A percentile compares a stretch with the other conserved stretches of the same genome.
Conservation (phyloP, 2,113 vertebrate genomes). For the Balaenoptera acutorostrata region DNA sequence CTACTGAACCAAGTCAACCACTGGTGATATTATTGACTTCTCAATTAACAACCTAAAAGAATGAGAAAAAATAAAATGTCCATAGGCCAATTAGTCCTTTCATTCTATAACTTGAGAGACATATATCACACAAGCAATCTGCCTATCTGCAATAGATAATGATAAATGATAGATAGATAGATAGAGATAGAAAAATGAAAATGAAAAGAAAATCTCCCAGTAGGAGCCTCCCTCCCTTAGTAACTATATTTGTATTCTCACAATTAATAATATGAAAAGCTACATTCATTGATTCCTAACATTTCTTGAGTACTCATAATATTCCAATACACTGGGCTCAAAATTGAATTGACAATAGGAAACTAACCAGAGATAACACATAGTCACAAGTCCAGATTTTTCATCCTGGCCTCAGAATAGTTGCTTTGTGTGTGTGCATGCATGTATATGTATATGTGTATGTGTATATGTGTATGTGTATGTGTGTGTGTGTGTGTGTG, state of each 20-base stretch:
- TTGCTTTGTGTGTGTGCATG: neutral
- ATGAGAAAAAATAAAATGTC: neutral
- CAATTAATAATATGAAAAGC: neutral
- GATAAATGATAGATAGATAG: neutral
- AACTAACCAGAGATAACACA: neutral
- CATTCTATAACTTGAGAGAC: neutral
- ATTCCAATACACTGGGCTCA: neutral
- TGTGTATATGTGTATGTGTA: neutral
- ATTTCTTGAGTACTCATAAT: neutral
- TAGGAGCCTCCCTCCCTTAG: neutral
- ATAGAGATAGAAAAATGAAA: neutral
- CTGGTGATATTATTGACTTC: neutral
- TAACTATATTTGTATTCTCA: neutral
- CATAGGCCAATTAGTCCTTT: neutral
- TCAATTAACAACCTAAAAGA: neutral
- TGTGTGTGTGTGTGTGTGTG: neutral
- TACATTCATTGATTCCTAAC: neutral
- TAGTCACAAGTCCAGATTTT: neutral
- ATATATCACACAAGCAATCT: neutral
- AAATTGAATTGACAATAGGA: neutral
- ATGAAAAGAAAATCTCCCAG: neutral
- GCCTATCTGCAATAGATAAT: neutral
- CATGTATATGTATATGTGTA: neutral
- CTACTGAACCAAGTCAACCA: neutral
- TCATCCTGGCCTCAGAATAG: neutral